Evolutionary conservation across 1,140 invertebrate species (phyloP), one percentile per base, ranked within the genome.

Genomic region (Meloidogyne chitwoodi): DNA sequence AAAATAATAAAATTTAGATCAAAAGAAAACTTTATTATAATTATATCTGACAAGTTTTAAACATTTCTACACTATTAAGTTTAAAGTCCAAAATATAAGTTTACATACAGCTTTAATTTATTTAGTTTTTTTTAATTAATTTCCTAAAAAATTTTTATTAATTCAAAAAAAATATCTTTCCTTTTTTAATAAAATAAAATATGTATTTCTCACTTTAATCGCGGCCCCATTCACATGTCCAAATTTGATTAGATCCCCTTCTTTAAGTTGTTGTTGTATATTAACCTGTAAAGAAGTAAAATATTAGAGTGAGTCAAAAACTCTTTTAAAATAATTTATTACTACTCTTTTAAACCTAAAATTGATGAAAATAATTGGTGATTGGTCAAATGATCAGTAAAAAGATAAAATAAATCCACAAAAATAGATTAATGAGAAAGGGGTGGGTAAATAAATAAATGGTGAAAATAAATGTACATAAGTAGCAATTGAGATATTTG

Each of bases 151-250:
- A n/a, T n/a, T n/a, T 38, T 38, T 38, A 38, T 38, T 38, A 38
- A 10, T 0, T 38, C 6, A 6, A 38, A 38, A 38, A 0, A 8
- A 0, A 8, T 8, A 8, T 8, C 8, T 10, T 38, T 10, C 34
- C 10, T 8, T 38, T 38, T 38, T 38, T 6, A 38, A 38, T 38
- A 38, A 3, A 3, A 3, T 3, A 8, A 16, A n/a, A 56, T n/a
- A n/a, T n/a, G n/a, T n/a, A n/a, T 8, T n/a, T 8, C 48, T 56
- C 12, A 56, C 48, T 63, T 88, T 83, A 16, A 88, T 84, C 62
- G 88, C 87, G 66, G 83, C 87, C 12, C 88, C 88, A 81, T 88
- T 88, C 27, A 87, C 85, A 73, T 88, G 88, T 44, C 88, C 88
- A 81, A 88, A 88, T 11, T 85, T 88, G 38, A 88, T 83, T 26